Percentiles rank a stretch among this genome's conserved stretches.
These are phyloP conservation scores for Mastigias papua DNA, from an alignment of 30 jellyfish, hydroid and myxozoan genomes.

Conservation along the genomic window DNA sequence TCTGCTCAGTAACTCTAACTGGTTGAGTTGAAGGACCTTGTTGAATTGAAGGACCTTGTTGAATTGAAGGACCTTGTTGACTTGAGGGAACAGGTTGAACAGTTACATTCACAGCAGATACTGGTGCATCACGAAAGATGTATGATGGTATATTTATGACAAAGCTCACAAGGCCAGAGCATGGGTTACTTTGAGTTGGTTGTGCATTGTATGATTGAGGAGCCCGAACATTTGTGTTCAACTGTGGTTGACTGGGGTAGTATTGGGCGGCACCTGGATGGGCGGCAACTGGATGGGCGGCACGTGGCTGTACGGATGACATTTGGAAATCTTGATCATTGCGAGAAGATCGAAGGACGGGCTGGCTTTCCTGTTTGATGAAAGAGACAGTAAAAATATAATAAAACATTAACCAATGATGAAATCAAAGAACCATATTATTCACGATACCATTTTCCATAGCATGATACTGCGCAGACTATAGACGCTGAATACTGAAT, in stretches of 20 bases:
- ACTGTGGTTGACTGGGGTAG: too few relatives aligned
- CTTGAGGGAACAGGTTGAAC: background rate
- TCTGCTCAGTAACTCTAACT: background rate
- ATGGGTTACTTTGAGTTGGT: background rate
- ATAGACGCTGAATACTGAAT: too few relatives aligned
- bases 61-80: background rate
- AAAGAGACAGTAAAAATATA: too few relatives aligned
- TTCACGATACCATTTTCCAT: too few relatives aligned
- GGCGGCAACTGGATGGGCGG: too few relatives aligned
- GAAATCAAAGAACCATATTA: too few relatives aligned
- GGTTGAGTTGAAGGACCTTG: background rate
- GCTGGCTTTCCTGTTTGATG: background rate
- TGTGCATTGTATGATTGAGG: too few relatives aligned
- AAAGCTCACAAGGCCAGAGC: background rate
- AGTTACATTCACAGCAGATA: background rate
- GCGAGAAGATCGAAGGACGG: background rate
- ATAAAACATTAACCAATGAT: too few relatives aligned
- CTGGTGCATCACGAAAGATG: background rate
- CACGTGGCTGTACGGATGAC: background rate
- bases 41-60: too few relatives aligned
- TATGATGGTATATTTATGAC: background rate
- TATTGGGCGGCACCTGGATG: background rate
- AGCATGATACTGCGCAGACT: too few relatives aligned
- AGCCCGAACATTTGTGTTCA: too few relatives aligned
- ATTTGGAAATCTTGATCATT: background rate